Evolutionary conservation across 2,113 vertebrate species (phyloP).

Genomic region (Carassius auratus): DNA sequence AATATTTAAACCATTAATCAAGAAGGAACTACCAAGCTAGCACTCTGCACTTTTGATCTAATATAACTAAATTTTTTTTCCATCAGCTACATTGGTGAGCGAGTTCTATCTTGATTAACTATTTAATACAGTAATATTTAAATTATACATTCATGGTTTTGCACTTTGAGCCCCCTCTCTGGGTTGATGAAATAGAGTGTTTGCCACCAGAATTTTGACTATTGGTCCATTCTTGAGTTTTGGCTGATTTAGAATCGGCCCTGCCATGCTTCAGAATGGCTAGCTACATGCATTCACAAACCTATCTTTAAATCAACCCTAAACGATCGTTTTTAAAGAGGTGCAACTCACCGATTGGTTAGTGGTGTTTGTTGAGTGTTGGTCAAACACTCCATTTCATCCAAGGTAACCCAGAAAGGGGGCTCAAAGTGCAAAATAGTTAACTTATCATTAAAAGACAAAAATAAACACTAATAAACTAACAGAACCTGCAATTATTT

Average conservation of each 20-base stretch:
- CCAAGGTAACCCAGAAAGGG: background rate
- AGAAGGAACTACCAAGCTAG: too few relatives aligned
- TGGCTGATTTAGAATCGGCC: conserved; percentile 9
- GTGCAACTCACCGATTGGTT: background rate
- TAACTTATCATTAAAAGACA: conserved; percentile 3
- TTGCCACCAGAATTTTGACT: conserved; percentile 12
- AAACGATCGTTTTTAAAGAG: background rate
- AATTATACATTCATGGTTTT: background rate
- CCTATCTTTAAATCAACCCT: background rate
- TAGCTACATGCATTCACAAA: background rate
- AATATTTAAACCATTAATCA: too few relatives aligned
- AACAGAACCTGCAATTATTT: conserved; percentile 28
- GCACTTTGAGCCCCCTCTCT: background rate
- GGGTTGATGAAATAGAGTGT: conserved; percentile 7
- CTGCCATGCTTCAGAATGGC: conserved; percentile 3
- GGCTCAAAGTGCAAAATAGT: conserved; percentile 11
- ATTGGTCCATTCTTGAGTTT: conserved; percentile 12
- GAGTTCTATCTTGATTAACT: too few relatives aligned
- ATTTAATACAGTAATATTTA: background rate
- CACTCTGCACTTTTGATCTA: too few relatives aligned
- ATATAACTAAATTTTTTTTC: too few relatives aligned
- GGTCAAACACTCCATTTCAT: background rate
- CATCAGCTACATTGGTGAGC: too few relatives aligned
- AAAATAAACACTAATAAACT: conserved; percentile 9
- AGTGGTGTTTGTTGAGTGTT: conserved; percentile 11